Evolutionary conservation across 2,888 invertebrate genomes (phyloP).

Genomic region (Hirtodrosophila cameraria): DNA sequence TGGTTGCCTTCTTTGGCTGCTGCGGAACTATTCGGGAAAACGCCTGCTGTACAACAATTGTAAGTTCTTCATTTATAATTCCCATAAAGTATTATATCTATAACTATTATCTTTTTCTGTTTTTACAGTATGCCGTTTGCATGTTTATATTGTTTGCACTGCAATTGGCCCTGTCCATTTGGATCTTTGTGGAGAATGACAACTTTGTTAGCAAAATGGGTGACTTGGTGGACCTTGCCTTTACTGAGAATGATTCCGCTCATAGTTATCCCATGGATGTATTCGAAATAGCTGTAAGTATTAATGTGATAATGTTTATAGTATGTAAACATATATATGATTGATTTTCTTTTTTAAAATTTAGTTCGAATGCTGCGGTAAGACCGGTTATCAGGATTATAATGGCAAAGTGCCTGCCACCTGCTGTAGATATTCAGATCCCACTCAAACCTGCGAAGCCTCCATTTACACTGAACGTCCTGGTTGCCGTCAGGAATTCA

Average conservation of each 20-base stretch:
- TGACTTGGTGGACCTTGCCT: constrained; percentile 85
- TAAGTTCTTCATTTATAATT: constrained; percentile 84
- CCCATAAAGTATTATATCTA: too few species aligned
- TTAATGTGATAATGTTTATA: neutral
- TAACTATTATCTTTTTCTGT: constrained; percentile 68
- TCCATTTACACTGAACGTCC: constrained; percentile 43
- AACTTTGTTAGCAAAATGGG: constrained; percentile 85
- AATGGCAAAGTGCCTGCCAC: constrained; percentile 61
- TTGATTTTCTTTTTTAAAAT: neutral
- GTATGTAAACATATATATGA: too few species aligned
- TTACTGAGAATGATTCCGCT: constrained; percentile 58
- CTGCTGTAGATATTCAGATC: constrained; percentile 75
- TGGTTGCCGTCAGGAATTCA: constrained; percentile 73
- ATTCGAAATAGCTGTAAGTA: constrained; percentile 77
- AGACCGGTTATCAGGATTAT: constrained; percentile 55
- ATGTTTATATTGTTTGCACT: constrained; percentile 89
- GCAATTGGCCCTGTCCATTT: constrained; percentile 89
- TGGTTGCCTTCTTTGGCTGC: constrained; percentile 95
- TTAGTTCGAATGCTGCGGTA: constrained; percentile 81
- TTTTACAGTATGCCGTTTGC: constrained; percentile 88
- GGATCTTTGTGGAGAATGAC: constrained; percentile 87
- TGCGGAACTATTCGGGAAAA: constrained; percentile 95
- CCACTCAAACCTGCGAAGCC: constrained; percentile 43
- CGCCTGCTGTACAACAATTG: constrained; percentile 93
- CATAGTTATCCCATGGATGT: constrained; percentile 77